Conservation (phyloP, 2,797 vertebrate genomes). For the Phataginus tricuspis region DNA sequence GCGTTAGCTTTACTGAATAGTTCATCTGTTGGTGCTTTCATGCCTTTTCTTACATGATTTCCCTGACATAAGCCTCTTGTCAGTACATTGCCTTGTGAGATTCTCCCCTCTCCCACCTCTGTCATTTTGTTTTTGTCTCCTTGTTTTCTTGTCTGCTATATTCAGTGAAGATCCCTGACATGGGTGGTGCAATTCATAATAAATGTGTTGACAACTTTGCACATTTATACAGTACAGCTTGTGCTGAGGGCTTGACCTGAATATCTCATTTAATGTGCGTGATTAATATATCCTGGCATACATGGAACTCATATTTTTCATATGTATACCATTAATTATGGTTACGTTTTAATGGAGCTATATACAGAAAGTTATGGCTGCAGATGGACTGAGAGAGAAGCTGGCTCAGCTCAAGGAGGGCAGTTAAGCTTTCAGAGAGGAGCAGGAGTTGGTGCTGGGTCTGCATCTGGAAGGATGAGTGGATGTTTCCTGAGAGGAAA, state of each 20-base stretch:
- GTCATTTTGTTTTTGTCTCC: not conserved
- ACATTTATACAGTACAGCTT: not conserved
- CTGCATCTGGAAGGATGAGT: not conserved
- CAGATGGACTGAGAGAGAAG: not conserved
- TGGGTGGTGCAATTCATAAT: not conserved
- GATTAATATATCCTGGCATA: constrained; percentile 7
- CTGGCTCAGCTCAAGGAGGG: not conserved
- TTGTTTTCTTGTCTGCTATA: not conserved
- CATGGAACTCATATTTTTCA: not conserved
- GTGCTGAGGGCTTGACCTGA: not conserved
- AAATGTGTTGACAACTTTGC: not conserved
- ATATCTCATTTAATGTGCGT: not conserved
- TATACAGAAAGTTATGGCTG: not conserved
- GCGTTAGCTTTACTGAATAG: not conserved
- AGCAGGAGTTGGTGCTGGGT: not conserved
- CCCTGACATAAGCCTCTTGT: not conserved
- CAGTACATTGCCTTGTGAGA: not conserved
- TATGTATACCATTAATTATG: not conserved
- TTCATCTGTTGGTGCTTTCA: not conserved
- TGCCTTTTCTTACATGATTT: not conserved
- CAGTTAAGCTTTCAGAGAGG: not conserved
- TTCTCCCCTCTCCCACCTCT: not conserved
- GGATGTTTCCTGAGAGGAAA: not conserved
- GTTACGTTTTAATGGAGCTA: not conserved
- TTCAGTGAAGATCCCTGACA: not conserved